A percentile compares a stretch with the other conserved stretches of the same genome.
These are phyloP conservation scores for Caradrina kadenii DNA, from an alignment of 2,888 invertebrate genomes.

Conservation along the genomic window DNA sequence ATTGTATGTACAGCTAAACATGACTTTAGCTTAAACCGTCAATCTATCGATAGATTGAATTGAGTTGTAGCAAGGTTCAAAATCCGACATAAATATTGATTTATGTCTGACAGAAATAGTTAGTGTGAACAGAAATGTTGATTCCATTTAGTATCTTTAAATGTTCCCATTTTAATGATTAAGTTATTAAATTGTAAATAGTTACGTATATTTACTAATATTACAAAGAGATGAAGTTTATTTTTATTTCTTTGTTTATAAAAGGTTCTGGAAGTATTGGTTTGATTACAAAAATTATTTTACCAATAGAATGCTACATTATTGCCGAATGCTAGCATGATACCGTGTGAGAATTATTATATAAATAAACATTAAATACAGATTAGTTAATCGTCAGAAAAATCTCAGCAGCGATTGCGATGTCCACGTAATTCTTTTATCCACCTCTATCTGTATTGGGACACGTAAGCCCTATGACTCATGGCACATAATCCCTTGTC, in stretches of 20 bases:
- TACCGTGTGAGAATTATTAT: no score
- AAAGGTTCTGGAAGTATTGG: no score
- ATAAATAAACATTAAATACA: background rate
- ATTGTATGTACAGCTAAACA: conserved; percentile 13
- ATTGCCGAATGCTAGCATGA: no score
- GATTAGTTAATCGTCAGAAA: background rate
- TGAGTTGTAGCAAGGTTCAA: conserved; percentile 19
- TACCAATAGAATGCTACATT: no score
- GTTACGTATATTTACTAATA: no score
- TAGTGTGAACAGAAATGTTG: background rate
- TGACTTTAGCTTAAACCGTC: background rate
- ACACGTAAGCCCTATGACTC: conserved; percentile 68
- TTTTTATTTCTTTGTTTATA: no score
- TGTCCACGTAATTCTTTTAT: conserved; percentile 29
- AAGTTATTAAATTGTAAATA: no score
- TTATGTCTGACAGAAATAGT: conserved; percentile 20
- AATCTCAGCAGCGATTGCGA: background rate
- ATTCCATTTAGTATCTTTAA: background rate
- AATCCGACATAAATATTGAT: conserved; percentile 9
- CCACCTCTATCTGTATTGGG: conserved; percentile 42
- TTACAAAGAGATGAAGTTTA: no score
- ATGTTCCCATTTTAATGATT: background rate
- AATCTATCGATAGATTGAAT: conserved; percentile 35
- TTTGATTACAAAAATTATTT: no score
- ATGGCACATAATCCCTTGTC: conserved; percentile 66